Percentiles rank a stretch among this genome's conserved stretches.
Evolutionary conservation across 2,797 vertebrate species (phyloP).

Genomic region (Somateria mollissima): DNA sequence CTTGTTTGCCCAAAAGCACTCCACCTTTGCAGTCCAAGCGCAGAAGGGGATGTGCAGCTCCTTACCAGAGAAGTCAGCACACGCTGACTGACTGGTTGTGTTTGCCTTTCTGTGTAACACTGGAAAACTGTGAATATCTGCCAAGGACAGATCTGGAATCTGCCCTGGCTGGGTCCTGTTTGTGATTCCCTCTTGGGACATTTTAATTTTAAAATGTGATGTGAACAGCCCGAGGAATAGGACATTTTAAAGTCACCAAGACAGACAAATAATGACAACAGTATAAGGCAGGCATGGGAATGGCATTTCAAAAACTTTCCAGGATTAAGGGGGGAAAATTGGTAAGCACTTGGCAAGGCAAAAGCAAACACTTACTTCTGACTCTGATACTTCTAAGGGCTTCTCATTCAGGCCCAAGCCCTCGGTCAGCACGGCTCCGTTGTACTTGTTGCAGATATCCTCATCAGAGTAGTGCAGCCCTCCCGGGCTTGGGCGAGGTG

Average conservation of each 20-base stretch:
- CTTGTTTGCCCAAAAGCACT: background rate
- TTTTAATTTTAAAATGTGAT: background rate
- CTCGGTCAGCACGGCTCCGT: conserved; percentile 88
- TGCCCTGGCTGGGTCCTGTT: background rate
- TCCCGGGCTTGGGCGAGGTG: conserved; percentile 93
- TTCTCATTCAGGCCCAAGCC: conserved; percentile 89
- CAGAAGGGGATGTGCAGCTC: background rate
- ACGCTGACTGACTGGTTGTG: background rate
- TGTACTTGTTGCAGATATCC: conserved; percentile 94
- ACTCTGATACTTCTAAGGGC: conserved; percentile 88
- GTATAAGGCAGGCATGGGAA: background rate
- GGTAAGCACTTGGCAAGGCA: background rate
- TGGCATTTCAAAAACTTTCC: background rate
- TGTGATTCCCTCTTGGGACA: background rate
- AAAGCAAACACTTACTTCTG: conserved; percentile 83
- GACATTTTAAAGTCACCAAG: background rate
- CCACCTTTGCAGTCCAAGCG: background rate
- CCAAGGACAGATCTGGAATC: background rate
- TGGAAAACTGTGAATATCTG: background rate
- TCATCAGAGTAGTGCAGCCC: conserved; percentile 95
- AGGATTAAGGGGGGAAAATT: background rate
- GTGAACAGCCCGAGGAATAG: background rate
- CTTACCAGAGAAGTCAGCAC: background rate
- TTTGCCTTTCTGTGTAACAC: background rate
- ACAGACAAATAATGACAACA: background rate